Evolutionary conservation across 2,888 invertebrate genomes (phyloP).

Genomic region (Crematogaster levior): DNA sequence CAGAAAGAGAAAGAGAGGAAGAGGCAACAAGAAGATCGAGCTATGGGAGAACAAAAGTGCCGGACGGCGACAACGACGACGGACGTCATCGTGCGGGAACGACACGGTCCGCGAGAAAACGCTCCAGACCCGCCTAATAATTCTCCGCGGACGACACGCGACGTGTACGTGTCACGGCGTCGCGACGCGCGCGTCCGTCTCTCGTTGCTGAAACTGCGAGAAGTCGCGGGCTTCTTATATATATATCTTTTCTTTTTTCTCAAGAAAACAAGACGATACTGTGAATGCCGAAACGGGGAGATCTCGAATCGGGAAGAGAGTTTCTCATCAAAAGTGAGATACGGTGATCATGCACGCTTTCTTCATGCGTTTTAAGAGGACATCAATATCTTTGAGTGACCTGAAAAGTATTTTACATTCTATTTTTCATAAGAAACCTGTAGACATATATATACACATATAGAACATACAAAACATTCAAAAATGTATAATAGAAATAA

Average conservation of each 20-base stretch:
- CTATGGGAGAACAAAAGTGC: conserved; percentile 38
- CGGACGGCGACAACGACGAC: conserved; percentile 26
- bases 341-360: background rate
- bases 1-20: background rate
- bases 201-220: conserved; percentile 66
- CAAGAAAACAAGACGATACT: conserved; percentile 20
- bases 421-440: too few relatives aligned
- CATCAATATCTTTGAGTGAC: background rate
- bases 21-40: conserved; percentile 5
- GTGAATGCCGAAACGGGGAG: conserved; percentile 10
- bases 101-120: conserved; percentile 52
- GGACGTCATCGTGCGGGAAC: conserved; percentile 28
- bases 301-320: background rate
- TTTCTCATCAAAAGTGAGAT: background rate
- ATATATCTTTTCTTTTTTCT: background rate
- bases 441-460: background rate
- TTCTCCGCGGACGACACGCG: conserved; percentile 80
- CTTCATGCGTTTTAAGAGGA: background rate
- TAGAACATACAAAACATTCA: background rate
- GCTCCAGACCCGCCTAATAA: conserved; percentile 82
- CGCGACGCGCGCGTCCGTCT: conserved; percentile 83
- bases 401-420: too few relatives aligned
- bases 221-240: background rate
- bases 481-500: background rate
- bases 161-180: conserved; percentile 83